These are phyloP conservation scores for Eulemur albifrons DNA, from an alignment of 2,797 vertebrate species.

Conservation along the genomic window DNA sequence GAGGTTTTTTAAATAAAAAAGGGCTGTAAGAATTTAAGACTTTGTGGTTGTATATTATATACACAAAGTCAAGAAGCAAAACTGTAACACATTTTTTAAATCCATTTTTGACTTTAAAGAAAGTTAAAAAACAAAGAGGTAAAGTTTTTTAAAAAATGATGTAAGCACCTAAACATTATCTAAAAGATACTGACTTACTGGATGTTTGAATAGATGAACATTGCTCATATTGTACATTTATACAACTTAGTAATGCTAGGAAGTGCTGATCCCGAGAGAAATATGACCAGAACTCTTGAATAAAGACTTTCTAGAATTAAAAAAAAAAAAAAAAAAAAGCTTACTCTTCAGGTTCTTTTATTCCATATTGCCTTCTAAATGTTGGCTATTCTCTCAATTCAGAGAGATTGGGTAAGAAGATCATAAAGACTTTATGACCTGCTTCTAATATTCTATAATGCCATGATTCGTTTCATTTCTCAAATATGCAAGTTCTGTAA, in stretches of 20 bases:
- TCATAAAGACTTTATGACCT: background rate
- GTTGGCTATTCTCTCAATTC: background rate
- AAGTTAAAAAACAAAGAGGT: background rate
- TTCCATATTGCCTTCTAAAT: background rate
- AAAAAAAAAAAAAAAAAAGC: background rate
- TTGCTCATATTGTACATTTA: background rate
- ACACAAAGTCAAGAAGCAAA: slow-evolving; percentile 1
- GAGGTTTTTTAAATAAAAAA: background rate
- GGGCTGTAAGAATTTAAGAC: background rate
- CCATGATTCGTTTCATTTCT: background rate
- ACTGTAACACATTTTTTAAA: background rate
- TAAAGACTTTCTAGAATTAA: background rate
- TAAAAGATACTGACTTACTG: background rate
- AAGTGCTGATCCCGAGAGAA: background rate
- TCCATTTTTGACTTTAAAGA: background rate
- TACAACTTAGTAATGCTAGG: background rate
- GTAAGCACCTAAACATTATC: background rate
- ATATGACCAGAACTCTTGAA: background rate
- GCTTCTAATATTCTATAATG: background rate
- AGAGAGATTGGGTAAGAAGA: background rate
- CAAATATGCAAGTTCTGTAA: background rate
- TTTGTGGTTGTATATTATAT: background rate
- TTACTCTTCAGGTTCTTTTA: background rate
- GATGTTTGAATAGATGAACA: background rate
- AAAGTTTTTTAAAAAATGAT: background rate